These are phyloP conservation scores for Sciurus vulgaris DNA, from an alignment of 2,797 vertebrate species.

Conservation along the genomic window DNA sequence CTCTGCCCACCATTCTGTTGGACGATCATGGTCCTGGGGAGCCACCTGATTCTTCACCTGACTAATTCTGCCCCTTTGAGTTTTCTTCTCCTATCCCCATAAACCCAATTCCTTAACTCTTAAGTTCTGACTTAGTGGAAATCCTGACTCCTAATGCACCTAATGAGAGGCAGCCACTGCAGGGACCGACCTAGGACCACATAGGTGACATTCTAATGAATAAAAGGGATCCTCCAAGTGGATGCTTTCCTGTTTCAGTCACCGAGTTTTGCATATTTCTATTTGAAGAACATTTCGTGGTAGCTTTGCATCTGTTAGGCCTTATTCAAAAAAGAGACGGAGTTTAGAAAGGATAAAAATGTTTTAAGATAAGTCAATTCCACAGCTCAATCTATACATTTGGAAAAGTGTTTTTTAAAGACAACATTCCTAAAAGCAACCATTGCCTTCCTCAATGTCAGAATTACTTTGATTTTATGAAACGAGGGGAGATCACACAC, in stretches of 20 bases:
- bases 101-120: not conserved
- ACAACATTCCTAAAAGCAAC: not conserved
- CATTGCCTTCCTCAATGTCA: not conserved
- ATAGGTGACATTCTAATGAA: not conserved
- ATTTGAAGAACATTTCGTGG: conserved; percentile 5
- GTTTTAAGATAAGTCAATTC: conserved; percentile 54
- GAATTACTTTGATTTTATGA: not conserved
- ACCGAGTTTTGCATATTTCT: conserved; percentile 19
- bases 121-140: not conserved
- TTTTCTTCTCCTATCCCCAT: not conserved
- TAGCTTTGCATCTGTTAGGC: conserved; percentile 35
- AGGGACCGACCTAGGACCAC: not conserved
- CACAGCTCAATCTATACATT: not conserved
- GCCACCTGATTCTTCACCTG: not conserved
- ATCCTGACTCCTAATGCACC: not conserved
- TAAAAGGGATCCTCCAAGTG: not conserved
- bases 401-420: not conserved
- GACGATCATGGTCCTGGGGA: not conserved
- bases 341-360: conserved; percentile 37
- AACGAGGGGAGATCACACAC: not conserved
- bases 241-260: conserved; percentile 15
- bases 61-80: not conserved
- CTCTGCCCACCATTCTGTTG: rapidly evolving
- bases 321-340: conserved; percentile 3
- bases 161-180: not conserved